Base-by-base conservation (phyloP, 2,797 vertebrate genomes). In the Pelochelys cantorii region DNA sequence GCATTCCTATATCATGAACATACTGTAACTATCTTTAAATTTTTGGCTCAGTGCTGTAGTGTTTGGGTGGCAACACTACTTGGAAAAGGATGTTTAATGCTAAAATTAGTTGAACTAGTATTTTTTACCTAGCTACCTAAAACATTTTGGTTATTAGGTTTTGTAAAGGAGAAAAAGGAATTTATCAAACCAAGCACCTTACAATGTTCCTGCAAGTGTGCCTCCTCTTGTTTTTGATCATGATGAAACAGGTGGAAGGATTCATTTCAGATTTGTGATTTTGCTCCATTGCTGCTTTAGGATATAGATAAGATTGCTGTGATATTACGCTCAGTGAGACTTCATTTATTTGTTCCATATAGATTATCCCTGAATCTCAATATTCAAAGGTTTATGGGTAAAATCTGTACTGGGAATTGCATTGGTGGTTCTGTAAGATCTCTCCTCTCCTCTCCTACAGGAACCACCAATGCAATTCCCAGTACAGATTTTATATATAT, bases 211-310 rank as follows among this genome's bases (percentile, higher is more conserved):
- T 84, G 22, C 53, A 34, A 42, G 37, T 31, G 6, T 31, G 34
- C 65, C 54, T n/a, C 31, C n/a, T 13, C 20, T 56, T 81, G 65
- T 48, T 52, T 71, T 55, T 31, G 53, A 37, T 23, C 18, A 48
- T 81, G 88, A 85, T 92, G 90, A 88, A 88, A 92, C 84, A 18
- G 37, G 37, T 92, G 90, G 83, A 83, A 4, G 84, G 78, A 85
- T 74, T 29, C 42, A 20, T 17, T 81, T 81, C 75, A 62, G 62
- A 65, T n/a, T 65, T 65, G 14, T 65, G 8, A n/a, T 65, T 65
- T 65, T n/a, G 15, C n/a, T 65, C 31, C 17, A n/a, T 65, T n/a
- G 17, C 71, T 42, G 79, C 25, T 57, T 79, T 37, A 83, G 42
- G 42, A 48, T 48, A 48, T 68, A 68, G 34, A 68, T 34, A 68